Evolutionary conservation across 2,888 invertebrate genomes (phyloP), one percentile per base, ranked within the genome.

Genomic region (Protonemura montana): DNA sequence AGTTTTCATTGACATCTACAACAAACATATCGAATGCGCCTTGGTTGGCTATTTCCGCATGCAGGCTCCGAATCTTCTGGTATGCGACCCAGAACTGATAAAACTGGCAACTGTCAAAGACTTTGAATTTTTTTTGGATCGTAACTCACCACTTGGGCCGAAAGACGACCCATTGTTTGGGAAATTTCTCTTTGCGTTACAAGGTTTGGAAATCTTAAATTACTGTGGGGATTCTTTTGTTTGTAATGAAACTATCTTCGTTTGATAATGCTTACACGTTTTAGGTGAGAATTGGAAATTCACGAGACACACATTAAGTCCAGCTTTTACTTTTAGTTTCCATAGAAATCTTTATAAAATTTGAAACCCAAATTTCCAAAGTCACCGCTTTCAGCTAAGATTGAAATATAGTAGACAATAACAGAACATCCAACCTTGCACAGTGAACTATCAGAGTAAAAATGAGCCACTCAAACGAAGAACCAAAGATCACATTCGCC

Each of bases 401-500:
- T n/a, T n/a, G n/a, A n/a, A n/a, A n/a, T n/a, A n/a, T n/a, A n/a
- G n/a, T n/a, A n/a, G n/a, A n/a, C n/a, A n/a, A n/a, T n/a, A n/a
- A n/a, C n/a, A n/a, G n/a, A n/a, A n/a, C n/a, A n/a, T n/a, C n/a
- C n/a, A n/a, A n/a, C n/a, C n/a, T n/a, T n/a, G n/a, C n/a, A n/a
- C n/a, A n/a, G n/a, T n/a, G n/a, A n/a, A n/a, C n/a, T n/a, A n/a
- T n/a, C n/a, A n/a, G n/a, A n/a, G n/a, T n/a, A n/a, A n/a, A n/a
- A n/a, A n/a, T n/a, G n/a, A n/a, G n/a, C n/a, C n/a, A n/a, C n/a
- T n/a, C n/a, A n/a, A n/a, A n/a, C n/a, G n/a, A n/a, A n/a, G n/a
- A n/a, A n/a, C n/a, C n/a, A n/a, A n/a, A n/a, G n/a, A n/a, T 92
- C n/a, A 91, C 90, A 16, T 93, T 93, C 90, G 91, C 92, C 25